Conservation (phyloP, 2,797 vertebrate genomes). For the Erpetoichthys calabaricus region DNA sequence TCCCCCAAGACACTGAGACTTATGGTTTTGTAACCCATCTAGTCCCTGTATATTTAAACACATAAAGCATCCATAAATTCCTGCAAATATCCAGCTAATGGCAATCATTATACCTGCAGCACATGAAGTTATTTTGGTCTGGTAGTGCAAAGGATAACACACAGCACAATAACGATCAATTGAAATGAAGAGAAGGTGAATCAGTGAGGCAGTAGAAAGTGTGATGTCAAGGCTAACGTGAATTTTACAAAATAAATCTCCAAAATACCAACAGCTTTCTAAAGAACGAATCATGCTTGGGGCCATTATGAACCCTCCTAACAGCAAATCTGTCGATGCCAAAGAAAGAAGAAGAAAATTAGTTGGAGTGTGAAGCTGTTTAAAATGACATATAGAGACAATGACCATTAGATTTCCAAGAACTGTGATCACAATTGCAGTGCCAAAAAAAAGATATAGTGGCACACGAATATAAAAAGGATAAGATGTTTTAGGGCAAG, state of each 20-base stretch:
- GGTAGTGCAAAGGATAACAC: conserved; percentile 19
- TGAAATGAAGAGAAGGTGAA: conserved; percentile 47
- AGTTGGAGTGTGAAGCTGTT: no score
- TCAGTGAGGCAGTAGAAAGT: conserved; percentile 38
- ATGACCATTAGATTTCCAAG: conserved; percentile 39
- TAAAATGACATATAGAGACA: neutral
- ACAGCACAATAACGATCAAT: conserved; percentile 35
- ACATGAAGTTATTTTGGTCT: conserved; percentile 6
- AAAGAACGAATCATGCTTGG: conserved; percentile 29
- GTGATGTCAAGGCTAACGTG: conserved; percentile 42
- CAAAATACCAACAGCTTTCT: conserved; percentile 43
- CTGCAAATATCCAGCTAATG: conserved; percentile 18
- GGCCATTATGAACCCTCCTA: conserved; percentile 36
- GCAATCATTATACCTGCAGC: conserved; percentile 14
- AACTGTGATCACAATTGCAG: conserved; percentile 16
- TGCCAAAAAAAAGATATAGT: conserved; percentile 13
- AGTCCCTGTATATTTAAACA: conserved; percentile 17
- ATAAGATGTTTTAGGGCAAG: conserved; percentile 13
- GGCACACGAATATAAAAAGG: conserved; percentile 6
- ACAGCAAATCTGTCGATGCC: conserved; percentile 33
- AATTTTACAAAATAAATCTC: conserved; percentile 32
- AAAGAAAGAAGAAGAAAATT: conserved; percentile 29
- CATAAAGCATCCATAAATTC: conserved; percentile 18
- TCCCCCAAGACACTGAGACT: conserved; percentile 13
- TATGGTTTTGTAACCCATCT: conserved; percentile 9